These are phyloP conservation scores for Leucoraja erinaceus DNA, from an alignment of 2,113 vertebrate genomes.

Conservation along the genomic window DNA sequence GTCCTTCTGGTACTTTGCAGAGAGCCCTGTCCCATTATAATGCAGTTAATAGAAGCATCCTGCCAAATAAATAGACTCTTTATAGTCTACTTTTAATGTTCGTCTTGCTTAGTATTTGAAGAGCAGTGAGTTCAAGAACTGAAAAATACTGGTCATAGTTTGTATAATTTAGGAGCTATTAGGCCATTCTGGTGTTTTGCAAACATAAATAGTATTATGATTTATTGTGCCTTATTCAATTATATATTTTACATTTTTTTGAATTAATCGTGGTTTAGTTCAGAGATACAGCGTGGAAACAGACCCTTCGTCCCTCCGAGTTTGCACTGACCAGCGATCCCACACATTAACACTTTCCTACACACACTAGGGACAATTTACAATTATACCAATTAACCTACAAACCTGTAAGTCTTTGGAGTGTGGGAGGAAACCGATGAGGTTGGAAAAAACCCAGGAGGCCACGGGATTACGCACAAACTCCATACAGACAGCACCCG, in stretches of 20 bases:
- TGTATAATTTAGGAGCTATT: neutral
- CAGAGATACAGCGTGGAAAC: too few species aligned
- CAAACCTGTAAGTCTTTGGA: too few species aligned
- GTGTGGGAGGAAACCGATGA: too few species aligned
- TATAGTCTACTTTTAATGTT: neutral
- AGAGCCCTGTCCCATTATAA: neutral
- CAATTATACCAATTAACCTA: too few species aligned
- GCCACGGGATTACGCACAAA: too few species aligned
- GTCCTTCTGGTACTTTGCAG: slow-evolving; percentile 6
- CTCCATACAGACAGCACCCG: too few species aligned
- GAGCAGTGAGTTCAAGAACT: neutral
- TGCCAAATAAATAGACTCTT: neutral
- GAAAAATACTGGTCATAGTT: neutral
- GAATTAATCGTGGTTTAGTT: neutral
- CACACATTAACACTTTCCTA: too few species aligned
- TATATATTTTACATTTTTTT: neutral
- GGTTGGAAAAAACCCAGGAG: too few species aligned
- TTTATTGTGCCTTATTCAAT: neutral
- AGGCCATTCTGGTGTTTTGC: neutral
- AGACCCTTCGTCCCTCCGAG: too few species aligned
- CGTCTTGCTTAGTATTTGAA: slow-evolving; percentile 3
- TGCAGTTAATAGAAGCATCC: neutral
- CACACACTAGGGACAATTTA: too few species aligned
- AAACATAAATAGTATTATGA: neutral
- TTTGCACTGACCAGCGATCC: too few species aligned